Percentiles rank a stretch among this genome's conserved stretches.
Conservation (phyloP, 2,113 vertebrate species). For the Gracilinanus agilis region DNA sequence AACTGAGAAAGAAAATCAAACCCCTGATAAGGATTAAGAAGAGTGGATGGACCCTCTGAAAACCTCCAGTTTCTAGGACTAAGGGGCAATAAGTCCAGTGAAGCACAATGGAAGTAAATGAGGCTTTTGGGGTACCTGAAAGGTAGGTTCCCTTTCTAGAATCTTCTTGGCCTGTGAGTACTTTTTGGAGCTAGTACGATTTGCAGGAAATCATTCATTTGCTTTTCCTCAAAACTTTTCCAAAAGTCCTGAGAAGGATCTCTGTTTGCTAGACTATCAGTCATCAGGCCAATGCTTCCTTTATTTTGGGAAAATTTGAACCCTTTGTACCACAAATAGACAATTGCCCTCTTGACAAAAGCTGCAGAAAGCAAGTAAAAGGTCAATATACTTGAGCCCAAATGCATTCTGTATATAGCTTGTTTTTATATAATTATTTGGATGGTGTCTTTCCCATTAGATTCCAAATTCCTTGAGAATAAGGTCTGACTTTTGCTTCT, state of each 20-base stretch:
- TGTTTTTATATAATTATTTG: neutral
- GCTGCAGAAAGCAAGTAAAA: neutral
- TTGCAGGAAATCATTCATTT: neutral
- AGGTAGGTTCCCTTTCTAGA: neutral
- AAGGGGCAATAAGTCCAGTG: neutral
- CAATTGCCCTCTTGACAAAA: neutral
- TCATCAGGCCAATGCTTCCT: neutral
- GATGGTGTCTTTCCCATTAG: neutral
- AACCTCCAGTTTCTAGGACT: neutral
- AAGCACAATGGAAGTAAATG: neutral
- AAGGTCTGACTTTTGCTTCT: neutral
- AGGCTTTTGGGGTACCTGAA: neutral
- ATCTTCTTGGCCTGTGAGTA: neutral
- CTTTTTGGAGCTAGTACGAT: neutral
- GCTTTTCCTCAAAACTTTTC: neutral
- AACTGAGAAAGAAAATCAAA: neutral
- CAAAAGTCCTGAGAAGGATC: neutral
- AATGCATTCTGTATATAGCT: neutral
- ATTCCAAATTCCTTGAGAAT: neutral
- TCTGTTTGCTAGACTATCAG: neutral
- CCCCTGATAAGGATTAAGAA: neutral
- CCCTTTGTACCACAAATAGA: neutral
- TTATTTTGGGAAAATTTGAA: neutral
- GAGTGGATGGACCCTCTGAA: neutral
- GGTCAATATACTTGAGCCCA: neutral